phyloP scores from a whole-genome alignment of 2,113 vertebrate genomes.

The Corynorhinus townsendii region DNA sequence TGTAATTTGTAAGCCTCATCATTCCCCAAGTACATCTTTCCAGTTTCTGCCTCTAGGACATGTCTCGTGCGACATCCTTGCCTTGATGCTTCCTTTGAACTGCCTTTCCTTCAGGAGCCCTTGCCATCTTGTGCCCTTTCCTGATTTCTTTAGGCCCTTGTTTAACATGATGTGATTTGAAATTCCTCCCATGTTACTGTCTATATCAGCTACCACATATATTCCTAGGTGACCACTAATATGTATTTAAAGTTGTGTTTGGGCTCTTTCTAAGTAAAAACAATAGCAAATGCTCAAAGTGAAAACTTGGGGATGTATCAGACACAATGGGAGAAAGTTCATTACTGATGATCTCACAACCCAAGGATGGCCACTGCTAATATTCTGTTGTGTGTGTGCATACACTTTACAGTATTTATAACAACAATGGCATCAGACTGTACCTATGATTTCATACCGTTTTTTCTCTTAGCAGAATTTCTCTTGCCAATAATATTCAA shows the following conservation, averaged over 20 bases:
- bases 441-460: conserved; percentile 9
- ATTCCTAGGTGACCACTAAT: conserved; percentile 29
- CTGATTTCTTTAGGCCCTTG: neutral
- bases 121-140: neutral
- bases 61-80: neutral
- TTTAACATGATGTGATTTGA: conserved; percentile 37
- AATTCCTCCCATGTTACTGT: conserved; percentile 40
- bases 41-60: neutral
- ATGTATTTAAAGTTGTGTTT: conserved; percentile 41
- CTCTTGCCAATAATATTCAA: neutral
- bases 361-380: conserved; percentile 22
- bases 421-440: neutral
- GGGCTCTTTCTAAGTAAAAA: conserved; percentile 48
- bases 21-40: neutral
- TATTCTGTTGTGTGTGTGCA: conserved; percentile 9
- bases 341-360: conserved; percentile 54
- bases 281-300: conserved; percentile 45
- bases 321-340: conserved; percentile 39
- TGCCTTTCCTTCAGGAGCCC: neutral
- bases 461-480: conserved; percentile 23
- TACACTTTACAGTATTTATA: neutral
- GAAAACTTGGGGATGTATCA: conserved; percentile 48
- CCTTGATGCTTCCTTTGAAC: neutral
- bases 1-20: neutral
- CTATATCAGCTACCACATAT: conserved; percentile 32